Evolutionary conservation across 2,888 invertebrate genomes (phyloP), one percentile per base, ranked within the genome.

Genomic region (Cacoxenus indagator): DNA sequence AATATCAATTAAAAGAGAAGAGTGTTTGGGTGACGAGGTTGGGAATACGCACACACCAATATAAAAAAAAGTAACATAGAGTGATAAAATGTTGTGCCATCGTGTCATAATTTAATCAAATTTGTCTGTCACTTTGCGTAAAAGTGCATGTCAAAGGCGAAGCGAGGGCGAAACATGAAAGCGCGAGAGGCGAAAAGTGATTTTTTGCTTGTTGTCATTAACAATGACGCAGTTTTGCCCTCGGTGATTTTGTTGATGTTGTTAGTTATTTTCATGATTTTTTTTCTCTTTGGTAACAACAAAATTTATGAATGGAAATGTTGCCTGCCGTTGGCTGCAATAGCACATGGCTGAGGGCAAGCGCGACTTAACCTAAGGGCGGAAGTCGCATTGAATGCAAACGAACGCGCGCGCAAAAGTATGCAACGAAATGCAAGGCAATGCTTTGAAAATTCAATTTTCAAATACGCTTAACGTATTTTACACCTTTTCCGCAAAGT

Each of bases 31-130:
- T n/a, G n/a, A n/a, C n/a, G n/a, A n/a, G n/a, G n/a, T n/a, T n/a
- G n/a, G n/a, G n/a, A n/a, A n/a, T n/a, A n/a, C n/a, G n/a, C n/a
- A n/a, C n/a, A n/a, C n/a, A n/a, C n/a, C n/a, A n/a, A n/a, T n/a
- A n/a, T n/a, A n/a, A n/a, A n/a, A n/a, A n/a, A n/a, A n/a, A n/a
- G n/a, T n/a, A n/a, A n/a, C n/a, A n/a, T n/a, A n/a, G n/a, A n/a
- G n/a, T n/a, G n/a, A 80, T 81, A 81, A 80, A 80, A 81, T 78
- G 83, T 71, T 80, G 77, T 81, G 80, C 83, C 78, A 80, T 81
- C 74, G 83, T 82, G 75, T 76, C 76, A 83, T 81, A 80, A 81
- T 83, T 83, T 81, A 81, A 81, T 81, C 81, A 81, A 83, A 83
- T 83, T 81, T 81, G 81, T n/a, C n/a, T n/a, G n/a, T 81, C 81